These are phyloP conservation scores for Helostoma temminkii DNA, from an alignment of 2,797 vertebrate species.

Conservation along the genomic window DNA sequence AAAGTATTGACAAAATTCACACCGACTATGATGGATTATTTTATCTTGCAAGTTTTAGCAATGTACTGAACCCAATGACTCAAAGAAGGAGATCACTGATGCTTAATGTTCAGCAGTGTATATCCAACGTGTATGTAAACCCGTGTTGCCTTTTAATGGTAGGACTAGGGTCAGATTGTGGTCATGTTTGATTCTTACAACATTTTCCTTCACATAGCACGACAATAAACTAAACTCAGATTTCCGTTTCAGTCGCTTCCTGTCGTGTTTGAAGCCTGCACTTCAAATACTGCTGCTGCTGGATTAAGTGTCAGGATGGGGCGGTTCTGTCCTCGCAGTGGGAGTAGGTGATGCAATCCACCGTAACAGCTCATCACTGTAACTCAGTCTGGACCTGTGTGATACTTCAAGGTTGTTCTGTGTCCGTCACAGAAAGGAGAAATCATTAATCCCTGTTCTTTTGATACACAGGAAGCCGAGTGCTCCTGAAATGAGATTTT, in stretches of 20 bases:
- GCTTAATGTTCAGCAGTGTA: too few species aligned
- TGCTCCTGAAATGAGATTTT: not conserved
- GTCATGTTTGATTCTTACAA: not conserved
- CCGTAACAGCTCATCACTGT: constrained; percentile 39
- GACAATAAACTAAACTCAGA: not conserved
- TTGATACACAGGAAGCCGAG: constrained; percentile 2
- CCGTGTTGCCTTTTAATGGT: not conserved
- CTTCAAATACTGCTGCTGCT: constrained; percentile 9
- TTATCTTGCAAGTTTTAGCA: too few species aligned
- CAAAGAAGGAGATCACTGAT: too few species aligned
- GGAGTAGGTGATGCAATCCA: constrained; percentile 56
- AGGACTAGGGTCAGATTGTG: not conserved
- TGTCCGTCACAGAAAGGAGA: constrained; percentile 18
- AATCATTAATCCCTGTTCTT: not conserved
- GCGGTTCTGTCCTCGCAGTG: constrained; percentile 15
- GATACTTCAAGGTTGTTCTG: constrained; percentile 30
- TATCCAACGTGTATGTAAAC: not conserved
- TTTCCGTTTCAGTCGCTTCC: constrained; percentile 14
- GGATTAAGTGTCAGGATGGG: not conserved
- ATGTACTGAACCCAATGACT: too few species aligned
- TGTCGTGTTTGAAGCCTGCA: constrained; percentile 16
- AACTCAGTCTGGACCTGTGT: constrained; percentile 40
- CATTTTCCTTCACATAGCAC: not conserved
- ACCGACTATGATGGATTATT: too few species aligned
- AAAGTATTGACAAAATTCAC: too few species aligned